Conservation (phyloP, 2,888 invertebrate species). For the Scaptomyza reducta region DNA sequence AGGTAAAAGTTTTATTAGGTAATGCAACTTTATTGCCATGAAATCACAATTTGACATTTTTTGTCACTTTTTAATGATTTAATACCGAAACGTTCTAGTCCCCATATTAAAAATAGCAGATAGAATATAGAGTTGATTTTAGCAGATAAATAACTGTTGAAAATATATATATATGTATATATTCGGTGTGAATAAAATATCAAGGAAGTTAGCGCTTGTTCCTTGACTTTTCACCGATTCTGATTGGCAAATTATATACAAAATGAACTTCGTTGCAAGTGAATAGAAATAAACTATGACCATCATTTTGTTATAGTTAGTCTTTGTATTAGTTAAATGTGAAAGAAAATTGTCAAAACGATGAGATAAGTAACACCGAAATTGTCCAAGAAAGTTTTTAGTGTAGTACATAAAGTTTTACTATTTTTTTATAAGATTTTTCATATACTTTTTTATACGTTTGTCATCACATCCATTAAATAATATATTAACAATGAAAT, state of each 20-base stretch:
- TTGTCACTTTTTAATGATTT: background rate
- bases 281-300: too few relatives aligned
- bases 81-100: background rate
- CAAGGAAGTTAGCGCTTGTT: background rate
- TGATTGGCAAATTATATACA: too few relatives aligned
- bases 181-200: background rate
- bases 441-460: background rate
- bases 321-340: background rate
- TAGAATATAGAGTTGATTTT: background rate
- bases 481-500: constrained; percentile 2
- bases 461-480: background rate
- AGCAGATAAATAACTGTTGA: background rate
- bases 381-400: background rate
- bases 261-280: too few relatives aligned
- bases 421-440: background rate
- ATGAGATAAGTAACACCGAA: background rate
- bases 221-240: background rate
- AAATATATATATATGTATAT: background rate
- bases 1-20: background rate
- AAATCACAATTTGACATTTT: background rate
- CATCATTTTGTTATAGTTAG: background rate
- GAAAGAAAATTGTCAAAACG: too few relatives aligned
- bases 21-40: background rate
- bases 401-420: background rate
- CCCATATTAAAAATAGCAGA: background rate